phyloP scores from a whole-genome alignment of 2,113 vertebrate species.

The Gnathonemus echidnorhynchus region DNA sequence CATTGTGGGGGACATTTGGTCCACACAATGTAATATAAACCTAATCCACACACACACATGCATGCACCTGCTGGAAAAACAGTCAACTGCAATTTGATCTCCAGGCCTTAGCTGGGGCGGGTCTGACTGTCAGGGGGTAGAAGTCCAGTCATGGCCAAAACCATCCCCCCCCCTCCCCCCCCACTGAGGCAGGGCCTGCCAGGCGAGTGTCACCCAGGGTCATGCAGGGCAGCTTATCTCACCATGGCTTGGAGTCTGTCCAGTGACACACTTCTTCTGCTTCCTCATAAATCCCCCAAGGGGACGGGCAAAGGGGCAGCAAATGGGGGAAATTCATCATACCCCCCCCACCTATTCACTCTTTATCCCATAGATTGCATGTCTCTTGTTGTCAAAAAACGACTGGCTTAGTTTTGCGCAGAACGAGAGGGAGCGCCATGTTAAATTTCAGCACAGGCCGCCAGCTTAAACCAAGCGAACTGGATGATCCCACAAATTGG shows the following conservation, averaged over 20 bases:
- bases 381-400: not conserved
- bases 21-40: too few relatives aligned
- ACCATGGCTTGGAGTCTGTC: not conserved
- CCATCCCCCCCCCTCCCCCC: too few relatives aligned
- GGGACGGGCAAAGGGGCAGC: not conserved
- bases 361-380: not conserved
- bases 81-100: constrained; percentile 36
- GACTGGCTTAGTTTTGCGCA: not conserved
- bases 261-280: not conserved
- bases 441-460: not conserved
- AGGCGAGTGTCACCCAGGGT: not conserved
- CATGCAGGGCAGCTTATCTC: not conserved
- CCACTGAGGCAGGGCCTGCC: not conserved
- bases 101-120: constrained; percentile 24
- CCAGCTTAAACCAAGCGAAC: not conserved
- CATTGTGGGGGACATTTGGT: too few relatives aligned
- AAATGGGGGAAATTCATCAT: not conserved
- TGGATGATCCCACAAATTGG: not conserved
- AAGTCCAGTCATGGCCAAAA: not conserved
- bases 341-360: not conserved
- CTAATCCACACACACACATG: not conserved
- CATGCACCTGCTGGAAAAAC: constrained; percentile 15
- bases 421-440: not conserved
- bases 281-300: not conserved
- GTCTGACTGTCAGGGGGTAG: not conserved